These are phyloP conservation scores for Nephila pilipes DNA, from an alignment of 1,140 invertebrate genomes.

Conservation along the genomic window DNA sequence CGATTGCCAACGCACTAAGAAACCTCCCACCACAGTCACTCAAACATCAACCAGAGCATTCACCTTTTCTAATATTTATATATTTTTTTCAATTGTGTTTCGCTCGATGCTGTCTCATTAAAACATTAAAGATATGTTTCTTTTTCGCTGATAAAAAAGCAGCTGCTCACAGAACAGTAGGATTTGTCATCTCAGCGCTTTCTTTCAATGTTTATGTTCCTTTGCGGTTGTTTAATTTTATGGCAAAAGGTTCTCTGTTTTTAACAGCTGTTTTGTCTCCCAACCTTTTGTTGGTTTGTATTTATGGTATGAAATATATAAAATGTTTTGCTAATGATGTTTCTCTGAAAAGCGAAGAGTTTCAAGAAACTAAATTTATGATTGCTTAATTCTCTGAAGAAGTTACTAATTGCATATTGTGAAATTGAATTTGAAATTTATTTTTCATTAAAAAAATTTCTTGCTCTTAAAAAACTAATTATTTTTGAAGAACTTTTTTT, in stretches of 20 bases:
- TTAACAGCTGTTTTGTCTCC: background rate
- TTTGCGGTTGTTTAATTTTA: background rate
- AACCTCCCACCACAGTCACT: background rate
- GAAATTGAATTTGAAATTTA: too few relatives aligned
- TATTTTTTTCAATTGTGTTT: background rate
- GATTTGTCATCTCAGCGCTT: background rate
- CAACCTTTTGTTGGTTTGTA: background rate
- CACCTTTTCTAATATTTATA: slow-evolving; percentile 3
- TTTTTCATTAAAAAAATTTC: too few relatives aligned
- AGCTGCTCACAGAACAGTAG: background rate
- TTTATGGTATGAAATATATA: background rate
- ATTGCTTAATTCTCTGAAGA: background rate
- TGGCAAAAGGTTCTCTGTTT: background rate
- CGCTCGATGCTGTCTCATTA: background rate
- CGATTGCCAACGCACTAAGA: background rate
- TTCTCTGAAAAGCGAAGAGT: background rate
- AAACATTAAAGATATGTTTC: background rate
- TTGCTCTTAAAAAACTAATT: too few relatives aligned
- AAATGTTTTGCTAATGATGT: background rate
- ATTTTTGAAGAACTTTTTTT: too few relatives aligned
- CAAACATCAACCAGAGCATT: background rate
- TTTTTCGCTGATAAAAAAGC: background rate
- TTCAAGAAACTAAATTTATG: background rate
- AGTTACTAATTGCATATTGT: too few relatives aligned
- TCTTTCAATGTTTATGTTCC: background rate